phyloP scores from a whole-genome alignment of 2,888 invertebrate genomes.

The Herminia tarsipennalis region DNA sequence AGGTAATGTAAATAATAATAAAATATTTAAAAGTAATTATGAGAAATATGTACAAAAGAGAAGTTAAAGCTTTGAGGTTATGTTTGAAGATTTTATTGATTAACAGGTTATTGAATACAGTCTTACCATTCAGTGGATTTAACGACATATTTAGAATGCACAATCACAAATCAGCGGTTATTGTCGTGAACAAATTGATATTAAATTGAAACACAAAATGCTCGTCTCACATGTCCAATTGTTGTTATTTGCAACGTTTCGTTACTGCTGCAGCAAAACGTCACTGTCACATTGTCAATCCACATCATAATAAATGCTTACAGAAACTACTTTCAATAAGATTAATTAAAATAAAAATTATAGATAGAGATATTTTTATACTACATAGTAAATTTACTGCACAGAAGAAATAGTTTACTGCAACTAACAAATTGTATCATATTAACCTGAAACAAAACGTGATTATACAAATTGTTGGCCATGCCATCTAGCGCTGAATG shows the following conservation, averaged over 20 bases:
- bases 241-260: slow-evolving; percentile 37
- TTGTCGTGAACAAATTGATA: not conserved
- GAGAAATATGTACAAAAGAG: too few relatives aligned
- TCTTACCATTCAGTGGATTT: slow-evolving; percentile 73
- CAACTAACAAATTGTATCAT: not conserved
- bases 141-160: slow-evolving; percentile 57
- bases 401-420: not conserved
- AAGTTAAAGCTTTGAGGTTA: slow-evolving; percentile 56
- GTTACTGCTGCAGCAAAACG: slow-evolving; percentile 9
- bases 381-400: too few relatives aligned
- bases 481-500: too few relatives aligned
- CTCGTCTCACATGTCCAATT: slow-evolving; percentile 21
- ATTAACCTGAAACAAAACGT: too few relatives aligned
- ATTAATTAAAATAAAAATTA: too few relatives aligned
- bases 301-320: too few relatives aligned
- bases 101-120: not conserved
- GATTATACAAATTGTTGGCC: too few relatives aligned
- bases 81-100: slow-evolving; percentile 7
- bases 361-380: too few relatives aligned
- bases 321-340: too few relatives aligned
- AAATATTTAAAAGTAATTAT: too few relatives aligned
- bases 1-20: too few relatives aligned
- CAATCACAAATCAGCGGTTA: not conserved
- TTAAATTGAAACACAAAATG: not conserved
- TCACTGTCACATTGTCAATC: too few relatives aligned